Conservation (phyloP, 2,888 invertebrate genomes). For the Marasmarcha lunaedactyla region DNA sequence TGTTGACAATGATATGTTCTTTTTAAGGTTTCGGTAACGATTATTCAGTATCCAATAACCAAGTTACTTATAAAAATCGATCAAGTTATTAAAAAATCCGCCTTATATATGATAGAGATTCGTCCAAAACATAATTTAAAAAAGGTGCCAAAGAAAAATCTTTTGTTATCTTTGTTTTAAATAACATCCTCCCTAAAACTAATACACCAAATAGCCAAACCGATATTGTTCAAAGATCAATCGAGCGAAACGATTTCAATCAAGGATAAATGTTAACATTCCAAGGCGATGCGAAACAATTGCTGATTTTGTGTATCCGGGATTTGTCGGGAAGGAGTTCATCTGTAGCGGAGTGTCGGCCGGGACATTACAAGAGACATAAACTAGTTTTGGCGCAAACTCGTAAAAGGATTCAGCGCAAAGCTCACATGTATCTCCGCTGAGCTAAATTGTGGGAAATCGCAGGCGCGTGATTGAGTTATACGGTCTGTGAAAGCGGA, state of each 20-base stretch:
- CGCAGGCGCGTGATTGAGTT: conserved; percentile 17
- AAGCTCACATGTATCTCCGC: conserved; percentile 30
- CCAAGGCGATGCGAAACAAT: not conserved
- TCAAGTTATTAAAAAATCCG: too few relatives aligned
- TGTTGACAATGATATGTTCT: too few relatives aligned
- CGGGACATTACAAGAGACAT: not conserved
- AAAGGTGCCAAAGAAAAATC: too few relatives aligned
- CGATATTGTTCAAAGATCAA: not conserved
- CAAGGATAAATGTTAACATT: conserved; percentile 1
- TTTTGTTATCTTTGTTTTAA: too few relatives aligned
- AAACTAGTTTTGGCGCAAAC: conserved; percentile 10
- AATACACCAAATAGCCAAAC: too few relatives aligned
- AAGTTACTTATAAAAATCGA: too few relatives aligned
- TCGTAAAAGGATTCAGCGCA: conserved; percentile 25
- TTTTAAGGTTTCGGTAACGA: too few relatives aligned
- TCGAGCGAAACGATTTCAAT: not conserved
- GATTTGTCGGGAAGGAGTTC: too few relatives aligned
- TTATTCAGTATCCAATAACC: too few relatives aligned
- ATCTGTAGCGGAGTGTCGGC: not conserved
- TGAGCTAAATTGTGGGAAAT: conserved; percentile 21
- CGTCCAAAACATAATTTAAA: too few relatives aligned
- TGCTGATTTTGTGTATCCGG: not conserved
- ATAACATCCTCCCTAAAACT: too few relatives aligned
- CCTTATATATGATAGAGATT: too few relatives aligned
- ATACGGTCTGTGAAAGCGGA: conserved; percentile 16